phyloP scores from a whole-genome alignment of 2,797 vertebrate species.

The Anabas testudineus region DNA sequence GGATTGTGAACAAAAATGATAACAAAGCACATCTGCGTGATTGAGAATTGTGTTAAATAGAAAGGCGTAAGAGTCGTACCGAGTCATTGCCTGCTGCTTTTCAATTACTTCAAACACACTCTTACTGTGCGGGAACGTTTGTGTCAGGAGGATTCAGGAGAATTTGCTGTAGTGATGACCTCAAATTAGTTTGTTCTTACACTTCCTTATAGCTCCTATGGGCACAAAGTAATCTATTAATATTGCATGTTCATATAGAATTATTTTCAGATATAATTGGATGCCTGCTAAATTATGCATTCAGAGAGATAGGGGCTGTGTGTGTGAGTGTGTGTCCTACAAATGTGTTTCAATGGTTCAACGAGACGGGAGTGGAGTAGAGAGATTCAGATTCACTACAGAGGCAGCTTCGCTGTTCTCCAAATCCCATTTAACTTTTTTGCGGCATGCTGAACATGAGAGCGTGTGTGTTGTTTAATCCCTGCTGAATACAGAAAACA shows the following conservation, averaged over 20 bases:
- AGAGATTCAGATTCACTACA: constrained; percentile 29
- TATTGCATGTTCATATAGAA: constrained; percentile 76
- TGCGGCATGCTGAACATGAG: constrained; percentile 25
- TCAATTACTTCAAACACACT: constrained; percentile 55
- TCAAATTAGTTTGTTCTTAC: constrained; percentile 55
- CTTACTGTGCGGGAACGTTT: constrained; percentile 58
- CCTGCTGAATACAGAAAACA: background rate
- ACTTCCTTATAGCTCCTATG: constrained; percentile 36
- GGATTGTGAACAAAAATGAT: background rate
- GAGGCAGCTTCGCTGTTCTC: constrained; percentile 30
- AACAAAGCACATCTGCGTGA: constrained; percentile 9
- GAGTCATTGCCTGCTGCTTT: constrained; percentile 53
- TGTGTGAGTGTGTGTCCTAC: constrained; percentile 17
- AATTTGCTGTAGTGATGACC: constrained; percentile 57
- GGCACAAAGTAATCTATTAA: constrained; percentile 72
- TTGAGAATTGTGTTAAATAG: constrained; percentile 10
- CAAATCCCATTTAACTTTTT: constrained; percentile 28
- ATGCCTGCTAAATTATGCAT: constrained; percentile 77
- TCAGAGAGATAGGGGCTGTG: constrained; percentile 2
- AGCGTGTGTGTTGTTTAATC: constrained; percentile 8
- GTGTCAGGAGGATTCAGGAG: constrained; percentile 21
- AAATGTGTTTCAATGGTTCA: constrained; percentile 48
- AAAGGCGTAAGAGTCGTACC: constrained; percentile 25
- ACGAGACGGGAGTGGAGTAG: constrained; percentile 32
- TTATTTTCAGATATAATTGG: constrained; percentile 78